phyloP scores from a whole-genome alignment of 2,113 vertebrate genomes.

The Alosa alosa region DNA sequence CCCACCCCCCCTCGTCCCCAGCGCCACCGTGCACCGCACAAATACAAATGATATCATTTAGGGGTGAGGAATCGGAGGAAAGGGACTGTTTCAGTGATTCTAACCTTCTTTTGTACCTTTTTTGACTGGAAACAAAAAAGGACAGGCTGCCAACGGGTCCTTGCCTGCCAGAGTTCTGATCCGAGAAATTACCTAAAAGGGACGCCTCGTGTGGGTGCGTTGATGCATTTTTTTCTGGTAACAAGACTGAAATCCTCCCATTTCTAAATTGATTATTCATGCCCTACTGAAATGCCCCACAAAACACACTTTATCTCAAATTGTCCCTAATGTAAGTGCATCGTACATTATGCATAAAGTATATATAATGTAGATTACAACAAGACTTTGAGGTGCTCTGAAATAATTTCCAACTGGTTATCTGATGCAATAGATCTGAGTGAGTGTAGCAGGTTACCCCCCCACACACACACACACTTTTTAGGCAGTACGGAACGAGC shows the following conservation, averaged over 20 bases:
- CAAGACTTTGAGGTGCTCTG: not conserved
- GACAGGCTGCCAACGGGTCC: not conserved
- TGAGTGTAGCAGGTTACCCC: not conserved
- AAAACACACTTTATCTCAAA: slow-evolving; percentile 14
- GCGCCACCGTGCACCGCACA: slow-evolving; percentile 40
- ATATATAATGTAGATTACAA: slow-evolving; percentile 19
- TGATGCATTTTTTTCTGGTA: not conserved
- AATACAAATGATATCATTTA: slow-evolving; percentile 49
- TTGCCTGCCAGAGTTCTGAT: not conserved
- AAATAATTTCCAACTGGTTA: not conserved
- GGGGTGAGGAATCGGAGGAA: slow-evolving; percentile 18
- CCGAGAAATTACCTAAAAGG: not conserved
- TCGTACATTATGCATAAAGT: slow-evolving; percentile 15
- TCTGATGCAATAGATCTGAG: slow-evolving; percentile 16
- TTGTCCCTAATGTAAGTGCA: slow-evolving; percentile 5
- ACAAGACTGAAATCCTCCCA: not conserved
- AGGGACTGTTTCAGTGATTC: not conserved
- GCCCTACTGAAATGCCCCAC: not conserved
- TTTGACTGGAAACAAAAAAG: not conserved
- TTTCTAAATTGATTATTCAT: slow-evolving; percentile 19
- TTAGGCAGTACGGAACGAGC: slow-evolving; percentile 25
- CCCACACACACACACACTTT: not conserved
- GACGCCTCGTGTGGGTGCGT: not conserved
- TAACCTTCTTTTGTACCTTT: slow-evolving; percentile 3
- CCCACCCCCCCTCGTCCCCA: slow-evolving; percentile 42